A percentile compares a stretch with the other conserved stretches of the same genome.
Conservation (phyloP, 2,797 vertebrate genomes). For the Acanthurus lineatus region DNA sequence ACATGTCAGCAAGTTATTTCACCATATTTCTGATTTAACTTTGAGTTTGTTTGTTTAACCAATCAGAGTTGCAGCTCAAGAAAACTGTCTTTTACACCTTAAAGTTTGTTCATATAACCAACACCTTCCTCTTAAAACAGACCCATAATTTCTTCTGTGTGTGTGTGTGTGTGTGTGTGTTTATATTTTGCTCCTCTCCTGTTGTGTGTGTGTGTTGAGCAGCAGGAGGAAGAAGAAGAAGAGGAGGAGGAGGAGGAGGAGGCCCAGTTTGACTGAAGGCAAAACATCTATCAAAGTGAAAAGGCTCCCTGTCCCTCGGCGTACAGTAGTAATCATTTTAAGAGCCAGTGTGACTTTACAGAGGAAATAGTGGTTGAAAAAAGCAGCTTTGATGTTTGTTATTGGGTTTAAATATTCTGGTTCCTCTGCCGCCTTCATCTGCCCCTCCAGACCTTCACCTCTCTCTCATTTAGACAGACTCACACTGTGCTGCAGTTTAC, state of each 20-base stretch:
- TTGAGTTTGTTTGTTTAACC: not conserved
- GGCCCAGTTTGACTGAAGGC: constrained; percentile 48
- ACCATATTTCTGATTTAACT: constrained; percentile 13
- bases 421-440: not conserved
- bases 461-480: not conserved
- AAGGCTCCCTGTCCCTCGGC: constrained; percentile 30
- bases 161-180: constrained; percentile 12
- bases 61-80: not conserved
- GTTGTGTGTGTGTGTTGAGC: constrained; percentile 22
- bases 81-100: constrained; percentile 45
- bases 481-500: not conserved
- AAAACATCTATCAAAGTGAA: constrained; percentile 73
- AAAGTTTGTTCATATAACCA: not conserved
- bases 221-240: constrained; percentile 12
- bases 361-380: constrained; percentile 66
- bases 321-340: constrained; percentile 61
- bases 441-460: not conserved
- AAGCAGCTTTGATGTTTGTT: constrained; percentile 61
- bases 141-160: constrained; percentile 45
- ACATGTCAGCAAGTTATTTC: too few species aligned
- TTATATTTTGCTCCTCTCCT: constrained; percentile 36
- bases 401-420: constrained; percentile 48
- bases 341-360: constrained; percentile 64
- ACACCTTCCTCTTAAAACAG: not conserved
- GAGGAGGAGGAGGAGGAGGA: not conserved